Evolutionary conservation across 2,113 vertebrate species (phyloP).

Genomic region (Psammodynastes pulverulentus): DNA sequence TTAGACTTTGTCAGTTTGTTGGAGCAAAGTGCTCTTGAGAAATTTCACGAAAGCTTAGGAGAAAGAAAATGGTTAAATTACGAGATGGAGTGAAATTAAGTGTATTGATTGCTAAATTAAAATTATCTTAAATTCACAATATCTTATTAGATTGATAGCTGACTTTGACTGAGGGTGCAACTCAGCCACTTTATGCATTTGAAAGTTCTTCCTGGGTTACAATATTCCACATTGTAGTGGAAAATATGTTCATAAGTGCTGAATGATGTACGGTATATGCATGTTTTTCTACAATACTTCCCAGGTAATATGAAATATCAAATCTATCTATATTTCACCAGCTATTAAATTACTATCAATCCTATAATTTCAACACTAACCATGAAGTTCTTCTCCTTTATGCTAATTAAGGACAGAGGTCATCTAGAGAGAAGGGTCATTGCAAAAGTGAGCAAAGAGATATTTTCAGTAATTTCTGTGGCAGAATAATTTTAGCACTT

Average conservation of each 20-base stretch:
- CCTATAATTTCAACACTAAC: background rate
- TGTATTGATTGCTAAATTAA: background rate
- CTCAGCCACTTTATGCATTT: background rate
- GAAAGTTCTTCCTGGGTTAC: background rate
- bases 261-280: background rate
- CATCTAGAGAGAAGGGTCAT: slow-evolving; percentile 17
- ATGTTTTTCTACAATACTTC: background rate
- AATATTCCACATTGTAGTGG: background rate
- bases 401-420: slow-evolving; percentile 16
- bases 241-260: background rate
- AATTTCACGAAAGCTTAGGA: background rate
- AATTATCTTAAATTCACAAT: background rate
- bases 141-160: background rate
- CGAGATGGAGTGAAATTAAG: background rate
- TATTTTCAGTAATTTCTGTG: slow-evolving; percentile 38
- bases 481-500: slow-evolving; percentile 29
- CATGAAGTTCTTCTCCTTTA: slow-evolving; percentile 17
- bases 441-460: slow-evolving; percentile 22
- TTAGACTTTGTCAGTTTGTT: background rate
- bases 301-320: background rate
- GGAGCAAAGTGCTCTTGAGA: background rate
- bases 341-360: background rate
- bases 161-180: background rate
- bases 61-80: background rate
- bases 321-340: background rate